Base-by-base conservation (phyloP, 2,797 vertebrate genomes). In the Melanotaenia nigrans region DNA sequence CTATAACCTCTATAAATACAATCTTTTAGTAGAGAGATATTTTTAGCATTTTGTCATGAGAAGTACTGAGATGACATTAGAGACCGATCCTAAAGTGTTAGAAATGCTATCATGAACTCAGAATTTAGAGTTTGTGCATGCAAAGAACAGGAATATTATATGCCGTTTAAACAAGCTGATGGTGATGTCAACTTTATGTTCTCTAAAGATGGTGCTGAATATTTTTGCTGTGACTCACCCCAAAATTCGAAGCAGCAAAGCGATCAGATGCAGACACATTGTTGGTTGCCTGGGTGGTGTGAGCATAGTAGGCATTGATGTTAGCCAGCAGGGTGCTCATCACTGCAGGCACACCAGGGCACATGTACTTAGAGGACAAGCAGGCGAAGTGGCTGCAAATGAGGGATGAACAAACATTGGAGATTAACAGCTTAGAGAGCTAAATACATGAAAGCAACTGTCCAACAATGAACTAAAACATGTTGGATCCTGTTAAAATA, bases 361-460 rank as follows among this genome's bases (percentile, higher is more conserved):
- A 99, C 98, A 99, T 99, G 90, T 99, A 99, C 90, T 99, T 99
- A 33, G 98, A 99, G 24, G 97, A 99, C 71, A 99, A 95, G 92
- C 98, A 99, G 90, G 98, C 97, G 77, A 99, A 99, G 85, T 99
- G 98, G 76, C 98, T 99, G 91, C 3, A 64, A 24, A 79, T 70
- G 68, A 85, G 18, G 49, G 40, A 20, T 62, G 10, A 65, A 11
- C 16, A 82, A 82, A 77, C 1, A 45, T 1, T 22, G 24, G 9
- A 51, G 55, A 4, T 22, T 42, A 25, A 2, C 7, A 2, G 0
- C 5, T n/a, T 2, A n/a, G 45, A 47, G 20, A 47, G 18, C n/a
- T 22, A 0, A 5, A 67, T 5, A 35, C 28, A 40, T 64, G 20
- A 54, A 42, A 30, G 49, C 35, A 60, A 67, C 2, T 16, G 3